Evolutionary conservation across 2,113 vertebrate species (phyloP).

Genomic region (Martes martes): DNA sequence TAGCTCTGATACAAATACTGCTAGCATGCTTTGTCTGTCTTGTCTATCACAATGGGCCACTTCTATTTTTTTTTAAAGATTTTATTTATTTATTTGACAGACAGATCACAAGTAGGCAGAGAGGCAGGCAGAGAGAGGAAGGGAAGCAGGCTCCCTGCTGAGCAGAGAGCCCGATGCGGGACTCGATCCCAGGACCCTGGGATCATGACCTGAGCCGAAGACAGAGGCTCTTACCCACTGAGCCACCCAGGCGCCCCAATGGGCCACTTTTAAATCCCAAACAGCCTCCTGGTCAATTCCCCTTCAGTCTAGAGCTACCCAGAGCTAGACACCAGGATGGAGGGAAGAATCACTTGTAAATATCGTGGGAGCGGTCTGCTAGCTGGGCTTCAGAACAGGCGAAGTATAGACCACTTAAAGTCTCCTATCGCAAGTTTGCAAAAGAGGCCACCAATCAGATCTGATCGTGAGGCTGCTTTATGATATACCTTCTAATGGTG

Average conservation of each 20-base stretch:
- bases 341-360: no score
- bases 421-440: no score
- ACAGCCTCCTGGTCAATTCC: neutral
- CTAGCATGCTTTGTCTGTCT: neutral
- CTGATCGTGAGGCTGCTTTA: neutral
- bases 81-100: no score
- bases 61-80: neutral
- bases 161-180: no score
- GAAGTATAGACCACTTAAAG: neutral
- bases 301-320: neutral
- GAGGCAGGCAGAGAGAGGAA: no score
- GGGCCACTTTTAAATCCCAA: neutral
- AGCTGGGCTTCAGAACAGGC: neutral
- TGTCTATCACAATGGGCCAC: neutral
- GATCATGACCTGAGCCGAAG: no score
- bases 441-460: no score
- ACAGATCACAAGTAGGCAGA: no score
- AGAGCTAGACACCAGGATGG: neutral
- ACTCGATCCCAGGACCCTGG: no score
- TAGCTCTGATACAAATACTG: neutral
- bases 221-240: no score
- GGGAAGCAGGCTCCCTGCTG: no score
- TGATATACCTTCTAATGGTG: neutral
- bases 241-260: neutral
- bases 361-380: rapidly evolving